phyloP scores from a whole-genome alignment of 1,140 invertebrate species.

The Heliothis virescens region DNA sequence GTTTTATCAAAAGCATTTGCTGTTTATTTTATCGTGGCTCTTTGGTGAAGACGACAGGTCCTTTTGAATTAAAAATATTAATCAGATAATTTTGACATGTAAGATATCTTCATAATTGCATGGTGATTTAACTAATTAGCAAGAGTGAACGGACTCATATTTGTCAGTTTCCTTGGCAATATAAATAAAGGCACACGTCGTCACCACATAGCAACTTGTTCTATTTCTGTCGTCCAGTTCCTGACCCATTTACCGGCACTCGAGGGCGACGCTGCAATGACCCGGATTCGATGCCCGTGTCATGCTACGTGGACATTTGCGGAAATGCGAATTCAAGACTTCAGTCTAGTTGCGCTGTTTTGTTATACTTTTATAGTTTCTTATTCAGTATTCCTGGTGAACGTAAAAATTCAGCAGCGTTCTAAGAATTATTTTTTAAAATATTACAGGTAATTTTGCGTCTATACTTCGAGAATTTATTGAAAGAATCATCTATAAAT shows the following conservation, averaged over 20 bases:
- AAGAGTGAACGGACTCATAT: neutral
- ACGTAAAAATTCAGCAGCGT: too few species aligned
- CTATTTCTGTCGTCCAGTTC: constrained; percentile 45
- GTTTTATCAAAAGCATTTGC: too few species aligned
- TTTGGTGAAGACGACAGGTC: too few species aligned
- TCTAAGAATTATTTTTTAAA: too few species aligned
- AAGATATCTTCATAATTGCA: too few species aligned
- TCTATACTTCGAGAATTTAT: too few species aligned
- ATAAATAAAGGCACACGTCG: neutral
- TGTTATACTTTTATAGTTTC: constrained; percentile 7
- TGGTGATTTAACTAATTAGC: too few species aligned
- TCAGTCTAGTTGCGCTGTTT: constrained; percentile 22
- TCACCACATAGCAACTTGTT: constrained; percentile 50
- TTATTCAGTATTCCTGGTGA: neutral
- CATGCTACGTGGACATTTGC: constrained; percentile 42
- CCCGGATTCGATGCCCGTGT: constrained; percentile 56
- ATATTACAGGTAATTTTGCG: too few species aligned
- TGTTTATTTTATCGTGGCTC: too few species aligned
- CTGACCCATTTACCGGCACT: constrained; percentile 59
- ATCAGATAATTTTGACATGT: too few species aligned
- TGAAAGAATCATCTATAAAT: too few species aligned
- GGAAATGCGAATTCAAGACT: constrained; percentile 38
- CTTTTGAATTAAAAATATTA: too few species aligned
- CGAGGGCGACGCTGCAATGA: constrained; percentile 59
- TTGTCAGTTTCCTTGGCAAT: neutral